Evolutionary conservation across 1,140 invertebrate species (phyloP).

Genomic region (Cryptotermes secundus): DNA sequence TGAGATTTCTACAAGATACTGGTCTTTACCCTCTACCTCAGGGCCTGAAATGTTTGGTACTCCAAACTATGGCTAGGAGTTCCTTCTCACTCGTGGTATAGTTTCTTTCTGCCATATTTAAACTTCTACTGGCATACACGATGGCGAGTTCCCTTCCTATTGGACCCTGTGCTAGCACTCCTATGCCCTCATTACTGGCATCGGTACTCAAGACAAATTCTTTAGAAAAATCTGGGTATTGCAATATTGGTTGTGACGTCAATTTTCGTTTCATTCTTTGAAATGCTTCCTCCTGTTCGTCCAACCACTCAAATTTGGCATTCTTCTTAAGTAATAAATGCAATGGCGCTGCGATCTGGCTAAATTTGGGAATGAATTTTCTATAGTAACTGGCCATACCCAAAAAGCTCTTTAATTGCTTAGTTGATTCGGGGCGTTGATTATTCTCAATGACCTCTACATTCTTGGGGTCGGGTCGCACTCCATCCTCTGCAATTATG

Average conservation of each 20-base stretch:
- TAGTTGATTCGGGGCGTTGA: conserved; percentile 39
- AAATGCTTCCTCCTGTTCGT: conserved; percentile 32
- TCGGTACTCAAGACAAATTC: conserved; percentile 38
- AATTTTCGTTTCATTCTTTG: conserved; percentile 34
- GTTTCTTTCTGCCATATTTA: conserved; percentile 39
- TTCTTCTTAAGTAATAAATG: conserved; percentile 37
- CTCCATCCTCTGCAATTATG: conserved; percentile 27
- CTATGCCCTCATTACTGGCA: conserved; percentile 37
- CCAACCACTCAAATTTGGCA: conserved; percentile 33
- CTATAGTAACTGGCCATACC: conserved; percentile 35
- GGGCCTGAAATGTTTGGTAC: conserved; percentile 42
- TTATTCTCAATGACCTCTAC: conserved; percentile 40
- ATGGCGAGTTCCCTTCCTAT: conserved; percentile 32
- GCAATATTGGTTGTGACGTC: conserved; percentile 30
- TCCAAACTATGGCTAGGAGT: conserved; percentile 38
- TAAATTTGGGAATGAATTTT: conserved; percentile 32
- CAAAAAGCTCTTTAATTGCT: conserved; percentile 43
- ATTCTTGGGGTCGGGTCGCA: conserved; percentile 40
- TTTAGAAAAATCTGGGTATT: no score
- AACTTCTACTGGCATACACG: conserved; percentile 32
- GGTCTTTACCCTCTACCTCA: no score
- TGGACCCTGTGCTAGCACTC: conserved; percentile 37
- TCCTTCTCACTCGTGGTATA: conserved; percentile 41
- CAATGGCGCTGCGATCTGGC: conserved; percentile 34
- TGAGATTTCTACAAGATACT: no score